These are phyloP conservation scores for Chymomyza amoena DNA, from an alignment of 2,888 invertebrate genomes.

Conservation along the genomic window DNA sequence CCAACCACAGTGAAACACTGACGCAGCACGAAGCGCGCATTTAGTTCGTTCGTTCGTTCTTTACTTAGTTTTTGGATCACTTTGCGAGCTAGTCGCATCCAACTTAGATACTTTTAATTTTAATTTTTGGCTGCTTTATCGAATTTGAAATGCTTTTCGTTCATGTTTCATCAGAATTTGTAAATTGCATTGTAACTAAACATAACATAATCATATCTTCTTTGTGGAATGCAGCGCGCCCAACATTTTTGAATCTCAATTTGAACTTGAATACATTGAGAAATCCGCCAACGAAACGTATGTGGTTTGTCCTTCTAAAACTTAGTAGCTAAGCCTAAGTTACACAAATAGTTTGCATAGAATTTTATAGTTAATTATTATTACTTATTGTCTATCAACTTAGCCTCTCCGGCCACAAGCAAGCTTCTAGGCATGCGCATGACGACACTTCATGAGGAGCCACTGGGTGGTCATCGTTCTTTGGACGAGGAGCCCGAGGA, in stretches of 20 bases:
- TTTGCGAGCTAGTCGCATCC: slow-evolving; percentile 25
- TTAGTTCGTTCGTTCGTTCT: slow-evolving; percentile 4
- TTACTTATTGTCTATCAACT: neutral
- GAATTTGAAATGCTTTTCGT: neutral
- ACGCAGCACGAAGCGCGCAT: slow-evolving; percentile 1
- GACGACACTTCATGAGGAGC: slow-evolving; percentile 95
- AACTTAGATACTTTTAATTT: slow-evolving; percentile 28
- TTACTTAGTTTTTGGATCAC: slow-evolving; percentile 25
- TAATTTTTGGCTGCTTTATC: slow-evolving; percentile 3
- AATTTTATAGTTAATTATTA: neutral
- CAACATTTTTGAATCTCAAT: slow-evolving; percentile 98
- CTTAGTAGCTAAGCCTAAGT: slow-evolving; percentile 32
- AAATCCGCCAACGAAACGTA: slow-evolving; percentile 94
- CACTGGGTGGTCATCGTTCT: slow-evolving; percentile 80
- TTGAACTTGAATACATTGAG: slow-evolving; percentile 94
- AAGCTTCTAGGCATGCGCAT: slow-evolving; percentile 90
- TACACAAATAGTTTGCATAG: neutral
- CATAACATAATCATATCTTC: slow-evolving; percentile 66
- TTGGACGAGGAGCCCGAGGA: slow-evolving; percentile 79
- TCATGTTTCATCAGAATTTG: neutral
- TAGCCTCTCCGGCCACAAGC: slow-evolving; percentile 90
- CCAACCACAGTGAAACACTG: neutral
- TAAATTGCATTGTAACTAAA: slow-evolving; percentile 62
- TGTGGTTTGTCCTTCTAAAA: slow-evolving; percentile 80
- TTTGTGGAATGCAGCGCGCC: slow-evolving; percentile 91